Evolutionary conservation across 2,113 vertebrate genomes (phyloP), one percentile per base, ranked within the genome.

Genomic region (Paracyprichromis sp.): DNA sequence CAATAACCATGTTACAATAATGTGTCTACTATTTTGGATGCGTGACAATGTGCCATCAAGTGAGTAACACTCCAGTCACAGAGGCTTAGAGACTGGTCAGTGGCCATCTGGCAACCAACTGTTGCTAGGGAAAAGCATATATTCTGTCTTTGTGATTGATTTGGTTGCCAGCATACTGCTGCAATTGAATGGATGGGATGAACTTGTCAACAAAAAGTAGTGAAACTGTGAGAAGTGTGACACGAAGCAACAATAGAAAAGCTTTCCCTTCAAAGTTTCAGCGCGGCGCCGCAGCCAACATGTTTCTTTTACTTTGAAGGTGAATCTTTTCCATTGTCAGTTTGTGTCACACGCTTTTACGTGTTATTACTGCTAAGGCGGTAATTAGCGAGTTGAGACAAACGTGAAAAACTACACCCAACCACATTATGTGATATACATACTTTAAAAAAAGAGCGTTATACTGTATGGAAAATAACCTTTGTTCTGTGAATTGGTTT

Each of bases 121-220:
- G 61, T 66, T 66, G 61, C 61, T 66, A 66, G 34, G 61, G 34
- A 5, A 66, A 66, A 66, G 19, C 61, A 66, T 66, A 66, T 66
- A 66, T 66, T 66, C 61, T 66, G 61, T 66, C 61, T 66, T 38
- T 12, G 31, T 40, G 63, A 69, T 21, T 40, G 63, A 69, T 13
- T 69, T 38, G 34, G 34, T 69, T 69, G 63, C 63, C 34, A 69
- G 19, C 7, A 8, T 66, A 69, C 34, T 69, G 63, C 34, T 69
- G 34, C 34, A 69, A 21, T 40, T 69, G 34, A 69, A 69, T 69
- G 63, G 63, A 40, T 40, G 63, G 11, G 11, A 69, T 21, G 34
- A 40, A 69, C 34, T 40, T 69, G 63, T 69, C 11, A 21, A 69
- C 63, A 69, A 69, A 69, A 38, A 69, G 11, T 40, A 40, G 34